Conservation (phyloP, 64 coral and sea anemone species). For the Orbicella faveolata region DNA sequence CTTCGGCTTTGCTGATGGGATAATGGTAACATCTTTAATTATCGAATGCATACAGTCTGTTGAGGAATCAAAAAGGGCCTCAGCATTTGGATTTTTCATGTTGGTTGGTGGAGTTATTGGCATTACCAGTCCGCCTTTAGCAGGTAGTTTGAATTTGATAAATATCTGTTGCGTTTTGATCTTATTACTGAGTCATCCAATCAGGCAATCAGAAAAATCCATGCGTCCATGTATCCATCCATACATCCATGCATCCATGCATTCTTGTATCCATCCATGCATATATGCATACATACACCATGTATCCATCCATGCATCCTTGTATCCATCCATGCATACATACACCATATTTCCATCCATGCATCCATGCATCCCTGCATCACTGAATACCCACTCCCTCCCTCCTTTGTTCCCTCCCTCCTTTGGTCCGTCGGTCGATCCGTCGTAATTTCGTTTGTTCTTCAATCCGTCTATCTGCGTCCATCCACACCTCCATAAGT, state of each 20-base stretch:
- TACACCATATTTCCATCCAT: neutral
- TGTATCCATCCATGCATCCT: neutral
- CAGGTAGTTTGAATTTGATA: neutral
- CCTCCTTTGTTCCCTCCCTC: neutral
- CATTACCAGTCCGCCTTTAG: neutral
- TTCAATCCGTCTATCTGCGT: too few species aligned
- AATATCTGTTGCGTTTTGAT: neutral
- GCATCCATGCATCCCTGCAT: neutral
- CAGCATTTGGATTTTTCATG: neutral
- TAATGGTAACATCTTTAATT: constrained; percentile 4
- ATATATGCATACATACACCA: too few species aligned
- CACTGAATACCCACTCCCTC: too few species aligned
- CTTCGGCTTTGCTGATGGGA: constrained; percentile 32
- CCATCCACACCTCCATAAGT: too few species aligned
- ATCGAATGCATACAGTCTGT: constrained; percentile 6
- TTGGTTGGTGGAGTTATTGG: neutral
- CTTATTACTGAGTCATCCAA: too few species aligned
- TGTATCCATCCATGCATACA: neutral
- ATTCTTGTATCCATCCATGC: neutral
- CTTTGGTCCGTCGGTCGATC: neutral
- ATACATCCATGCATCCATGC: neutral
- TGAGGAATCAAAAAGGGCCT: neutral
- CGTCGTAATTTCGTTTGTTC: too few species aligned
- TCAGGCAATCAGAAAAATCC: neutral
- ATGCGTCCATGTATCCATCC: neutral